These are phyloP conservation scores for Agrotis ipsilon DNA, from an alignment of 2,888 invertebrate species.

Conservation along the genomic window DNA sequence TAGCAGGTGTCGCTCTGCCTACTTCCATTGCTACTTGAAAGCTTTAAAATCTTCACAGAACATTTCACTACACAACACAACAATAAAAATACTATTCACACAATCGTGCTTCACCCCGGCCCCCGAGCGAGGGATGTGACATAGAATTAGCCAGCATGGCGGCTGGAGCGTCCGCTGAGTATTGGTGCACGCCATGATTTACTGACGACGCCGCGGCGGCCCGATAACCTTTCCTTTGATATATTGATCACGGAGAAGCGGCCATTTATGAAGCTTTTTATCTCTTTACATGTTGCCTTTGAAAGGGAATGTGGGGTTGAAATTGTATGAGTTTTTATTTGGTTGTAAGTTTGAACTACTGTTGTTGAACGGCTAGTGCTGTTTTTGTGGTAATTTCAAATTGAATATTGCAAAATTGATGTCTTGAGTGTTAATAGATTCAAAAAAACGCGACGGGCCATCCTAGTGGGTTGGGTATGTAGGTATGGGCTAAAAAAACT, in stretches of 20 bases:
- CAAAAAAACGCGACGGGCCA: background rate
- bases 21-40: too few species aligned
- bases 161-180: slow-evolving; percentile 39
- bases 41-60: background rate
- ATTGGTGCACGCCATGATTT: slow-evolving; percentile 51
- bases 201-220: slow-evolving; percentile 32
- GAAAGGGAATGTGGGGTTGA: slow-evolving; percentile 17
- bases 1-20: too few species aligned
- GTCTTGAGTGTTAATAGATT: background rate
- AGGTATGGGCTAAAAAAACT: background rate
- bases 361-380: background rate
- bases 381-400: background rate
- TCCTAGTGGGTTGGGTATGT: background rate
- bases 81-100: slow-evolving; percentile 22
- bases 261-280: slow-evolving; percentile 54
- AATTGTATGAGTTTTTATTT: slow-evolving; percentile 37
- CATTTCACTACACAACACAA: background rate
- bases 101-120: slow-evolving; percentile 9
- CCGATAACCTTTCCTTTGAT: slow-evolving; percentile 61
- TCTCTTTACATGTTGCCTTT: slow-evolving; percentile 45
- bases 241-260: slow-evolving; percentile 56
- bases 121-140: slow-evolving; percentile 30
- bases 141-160: slow-evolving; percentile 56
- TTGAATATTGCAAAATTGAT: background rate
- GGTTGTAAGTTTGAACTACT: slow-evolving; percentile 21